phyloP scores from a whole-genome alignment of 2,888 invertebrate species.

The Drosophila mettleri region DNA sequence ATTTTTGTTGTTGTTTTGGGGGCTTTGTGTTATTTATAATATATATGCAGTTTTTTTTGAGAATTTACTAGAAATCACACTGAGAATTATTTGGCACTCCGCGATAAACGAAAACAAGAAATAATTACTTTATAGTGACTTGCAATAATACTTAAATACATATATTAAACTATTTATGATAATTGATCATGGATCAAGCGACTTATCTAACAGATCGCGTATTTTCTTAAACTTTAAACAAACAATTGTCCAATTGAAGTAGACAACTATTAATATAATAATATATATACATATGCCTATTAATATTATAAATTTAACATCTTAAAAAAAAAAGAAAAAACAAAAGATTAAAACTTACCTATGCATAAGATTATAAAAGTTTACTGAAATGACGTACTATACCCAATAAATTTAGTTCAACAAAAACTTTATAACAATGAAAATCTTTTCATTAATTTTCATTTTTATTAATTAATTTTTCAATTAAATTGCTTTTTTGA shows the following conservation, averaged over 20 bases:
- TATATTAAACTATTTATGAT: conserved; percentile 42
- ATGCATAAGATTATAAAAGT: conserved; percentile 75
- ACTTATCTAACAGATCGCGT: conserved; percentile 45
- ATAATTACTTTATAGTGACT: conserved; percentile 32
- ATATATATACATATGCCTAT: conserved; percentile 59
- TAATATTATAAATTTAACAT: conserved; percentile 54
- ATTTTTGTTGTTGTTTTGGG: conserved; percentile 13
- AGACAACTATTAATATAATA: conserved; percentile 47
- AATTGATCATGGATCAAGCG: conserved; percentile 70
- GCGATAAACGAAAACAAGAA: conserved; percentile 24
- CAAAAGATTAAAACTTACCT: conserved; percentile 30
- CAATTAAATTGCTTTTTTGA: conserved; percentile 78
- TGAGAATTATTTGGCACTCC: conserved; percentile 35
- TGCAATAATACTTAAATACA: conserved; percentile 46
- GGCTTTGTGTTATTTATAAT: conserved; percentile 63
- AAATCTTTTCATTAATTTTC: conserved; percentile 82
- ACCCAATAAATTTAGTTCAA: conserved; percentile 87
- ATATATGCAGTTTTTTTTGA: conserved; percentile 74
- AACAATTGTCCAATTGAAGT: conserved; percentile 48
- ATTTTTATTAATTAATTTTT: conserved; percentile 71
- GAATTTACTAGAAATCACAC: conserved; percentile 42
- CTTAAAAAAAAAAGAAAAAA: conserved; percentile 25
- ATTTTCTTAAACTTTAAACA: conserved; percentile 48
- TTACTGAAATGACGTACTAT: conserved; percentile 83
- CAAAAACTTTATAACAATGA: conserved; percentile 82